These are phyloP conservation scores for Astreopora myriophthalma DNA, from an alignment of 64 coral and sea anemone species.

Conservation along the genomic window DNA sequence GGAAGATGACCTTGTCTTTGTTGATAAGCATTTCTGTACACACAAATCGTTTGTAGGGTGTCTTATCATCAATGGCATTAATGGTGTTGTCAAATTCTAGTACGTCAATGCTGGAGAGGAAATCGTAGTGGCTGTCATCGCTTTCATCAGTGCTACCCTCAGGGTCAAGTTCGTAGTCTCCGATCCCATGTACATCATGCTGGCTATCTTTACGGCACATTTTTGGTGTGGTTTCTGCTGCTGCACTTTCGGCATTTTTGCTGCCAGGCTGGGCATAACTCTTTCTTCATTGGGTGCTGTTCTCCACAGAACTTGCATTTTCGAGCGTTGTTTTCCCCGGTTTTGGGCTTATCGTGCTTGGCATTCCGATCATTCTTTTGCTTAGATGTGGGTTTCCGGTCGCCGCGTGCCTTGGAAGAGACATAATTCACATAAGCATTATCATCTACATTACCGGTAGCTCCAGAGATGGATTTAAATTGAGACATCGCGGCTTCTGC, in stretches of 20 bases:
- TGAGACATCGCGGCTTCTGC: constrained; percentile 1
- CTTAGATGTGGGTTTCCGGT: not conserved
- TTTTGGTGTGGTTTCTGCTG: constrained; percentile 26
- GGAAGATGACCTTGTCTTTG: not conserved
- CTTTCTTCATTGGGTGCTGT: too few relatives aligned
- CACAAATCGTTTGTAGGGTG: not conserved
- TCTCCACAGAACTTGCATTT: constrained; percentile 37
- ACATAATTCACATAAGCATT: too few relatives aligned
- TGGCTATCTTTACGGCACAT: constrained; percentile 6
- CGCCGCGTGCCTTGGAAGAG: not conserved
- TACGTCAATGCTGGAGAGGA: not conserved
- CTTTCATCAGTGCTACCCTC: not conserved
- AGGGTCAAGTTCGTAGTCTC: not conserved
- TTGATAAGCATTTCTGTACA: not conserved
- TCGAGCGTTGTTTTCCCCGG: not conserved
- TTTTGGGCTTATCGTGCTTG: not conserved
- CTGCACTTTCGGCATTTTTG: constrained; percentile 13
- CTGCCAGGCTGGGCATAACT: constrained; percentile 9
- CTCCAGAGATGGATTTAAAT: constrained; percentile 5
- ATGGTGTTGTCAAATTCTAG: not conserved
- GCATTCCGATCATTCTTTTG: constrained; percentile 16
- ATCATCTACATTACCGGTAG: not conserved
- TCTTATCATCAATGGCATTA: not conserved
- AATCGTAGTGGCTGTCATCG: not conserved
- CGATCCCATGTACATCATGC: not conserved